Percentiles rank a stretch among this genome's conserved stretches.
phyloP scores from a whole-genome alignment of 2,888 invertebrate genomes.

The Phaonia tiefii region DNA sequence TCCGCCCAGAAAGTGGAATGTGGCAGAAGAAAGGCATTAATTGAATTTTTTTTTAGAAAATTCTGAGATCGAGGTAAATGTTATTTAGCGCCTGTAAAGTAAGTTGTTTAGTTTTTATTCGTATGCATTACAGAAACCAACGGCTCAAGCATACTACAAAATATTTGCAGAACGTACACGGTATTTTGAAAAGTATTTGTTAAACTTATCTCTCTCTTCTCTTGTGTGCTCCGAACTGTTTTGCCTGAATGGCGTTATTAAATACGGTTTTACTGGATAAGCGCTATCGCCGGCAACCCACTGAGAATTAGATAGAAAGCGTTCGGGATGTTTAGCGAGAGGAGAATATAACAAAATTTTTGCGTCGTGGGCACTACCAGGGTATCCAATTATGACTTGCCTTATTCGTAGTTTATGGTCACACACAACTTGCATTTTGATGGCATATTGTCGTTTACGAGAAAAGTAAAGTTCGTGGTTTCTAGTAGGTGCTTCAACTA shows the following conservation, averaged over 20 bases:
- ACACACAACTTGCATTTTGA: too few relatives aligned
- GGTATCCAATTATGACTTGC: too few relatives aligned
- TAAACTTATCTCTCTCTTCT: too few relatives aligned
- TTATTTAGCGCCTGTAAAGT: neutral
- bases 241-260: slow-evolving; percentile 43
- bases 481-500: too few relatives aligned
- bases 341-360: slow-evolving; percentile 51
- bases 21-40: neutral
- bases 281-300: slow-evolving; percentile 48
- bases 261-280: slow-evolving; percentile 44
- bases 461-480: too few relatives aligned
- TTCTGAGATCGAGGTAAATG: slow-evolving; percentile 3
- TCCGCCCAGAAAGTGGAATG: neutral
- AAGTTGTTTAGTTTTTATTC: neutral
- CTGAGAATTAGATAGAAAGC: too few relatives aligned
- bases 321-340: slow-evolving; percentile 32
- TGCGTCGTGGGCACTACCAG: slow-evolving; percentile 56
- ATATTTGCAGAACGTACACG: too few relatives aligned
- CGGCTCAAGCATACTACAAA: slow-evolving; percentile 3
- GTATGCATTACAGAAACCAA: slow-evolving; percentile 17
- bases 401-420: too few relatives aligned
- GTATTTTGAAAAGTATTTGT: too few relatives aligned
- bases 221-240: slow-evolving; percentile 31
- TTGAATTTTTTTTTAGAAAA: neutral
- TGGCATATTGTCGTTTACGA: too few relatives aligned